Conservation (phyloP, 2,113 vertebrate genomes). For the Pomatostomus ruficeps region DNA sequence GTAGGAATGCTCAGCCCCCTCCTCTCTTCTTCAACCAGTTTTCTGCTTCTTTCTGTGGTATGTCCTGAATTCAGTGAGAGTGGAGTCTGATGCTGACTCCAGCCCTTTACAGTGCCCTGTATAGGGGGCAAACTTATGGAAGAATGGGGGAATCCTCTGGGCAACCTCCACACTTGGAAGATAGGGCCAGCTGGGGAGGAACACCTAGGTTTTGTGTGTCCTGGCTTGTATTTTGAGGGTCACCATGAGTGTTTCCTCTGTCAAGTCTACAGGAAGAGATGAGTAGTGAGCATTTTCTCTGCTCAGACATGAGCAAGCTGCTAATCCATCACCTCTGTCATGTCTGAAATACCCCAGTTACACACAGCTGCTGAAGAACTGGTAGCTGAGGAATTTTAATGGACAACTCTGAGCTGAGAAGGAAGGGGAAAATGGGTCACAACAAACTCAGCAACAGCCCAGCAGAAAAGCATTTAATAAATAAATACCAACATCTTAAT, state of each 20-base stretch:
- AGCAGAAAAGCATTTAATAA: background rate
- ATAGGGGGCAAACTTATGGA: background rate
- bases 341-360: background rate
- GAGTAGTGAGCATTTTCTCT: background rate
- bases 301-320: background rate
- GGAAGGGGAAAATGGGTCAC: background rate
- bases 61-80: background rate
- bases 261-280: background rate
- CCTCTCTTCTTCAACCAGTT: background rate
- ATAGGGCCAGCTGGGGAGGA: background rate
- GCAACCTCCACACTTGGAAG: background rate
- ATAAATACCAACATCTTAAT: background rate
- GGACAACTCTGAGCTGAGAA: background rate
- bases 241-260: background rate
- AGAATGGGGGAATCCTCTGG: background rate
- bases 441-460: background rate
- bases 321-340: background rate
- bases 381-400: background rate
- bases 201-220: background rate
- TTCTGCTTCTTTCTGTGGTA: background rate
- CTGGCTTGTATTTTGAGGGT: background rate
- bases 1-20: background rate
- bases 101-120: rapidly evolving
- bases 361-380: background rate
- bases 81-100: background rate